Base-by-base conservation (phyloP, 2,113 vertebrate genomes). In the Crotophaga sulcirostris region DNA sequence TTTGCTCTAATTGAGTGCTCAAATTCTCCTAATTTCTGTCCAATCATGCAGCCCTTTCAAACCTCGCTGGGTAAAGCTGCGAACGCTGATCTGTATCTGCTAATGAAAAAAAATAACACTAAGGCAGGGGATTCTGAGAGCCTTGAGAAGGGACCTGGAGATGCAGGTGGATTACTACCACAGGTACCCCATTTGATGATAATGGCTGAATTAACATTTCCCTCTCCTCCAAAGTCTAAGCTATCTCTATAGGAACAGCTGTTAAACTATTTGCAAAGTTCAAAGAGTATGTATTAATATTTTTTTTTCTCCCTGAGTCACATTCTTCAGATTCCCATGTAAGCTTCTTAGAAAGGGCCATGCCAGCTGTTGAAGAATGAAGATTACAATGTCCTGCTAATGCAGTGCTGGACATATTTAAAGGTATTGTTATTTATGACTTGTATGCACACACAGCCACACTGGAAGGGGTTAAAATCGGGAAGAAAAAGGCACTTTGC, bases 401-500 rank as follows among this genome's bases (percentile, higher is more conserved):
- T 0, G 47, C 62, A 87, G 82, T 0, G 6, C 69, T 52, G 73
- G 68, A 47, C 80, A 80, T 80, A n/a, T 72, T 84, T 34, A 28
- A 74, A 80, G 79, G 87, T 44, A 82, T 72, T 76, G 76, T 76
- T 88, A 66, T 84, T 83, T 73, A 47, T 54, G 74, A 16, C 66
- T 33, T 2, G 42, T 56, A 28, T 4, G 7, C 86, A 51, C 1
- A 13, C 23, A 11, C 1, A 23, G 72, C 40, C 36, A 31, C 11
- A 2, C 83, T 63, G 68, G 92, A 96, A 98, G 49, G 97, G 94
- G 96, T 96, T 98, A 99, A 99, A 98, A 98, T 96, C 97, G 62
- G 95, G 95, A 95, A 95, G 94, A 94, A 96, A 97, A 87, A 44
- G 95, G 87, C 42, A 80, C 98, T 98, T 98, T 98, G 97, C 97